Evolutionary conservation across 2,113 vertebrate species (phyloP), one percentile per base, ranked within the genome.

Genomic region (Tautogolabrus adspersus): DNA sequence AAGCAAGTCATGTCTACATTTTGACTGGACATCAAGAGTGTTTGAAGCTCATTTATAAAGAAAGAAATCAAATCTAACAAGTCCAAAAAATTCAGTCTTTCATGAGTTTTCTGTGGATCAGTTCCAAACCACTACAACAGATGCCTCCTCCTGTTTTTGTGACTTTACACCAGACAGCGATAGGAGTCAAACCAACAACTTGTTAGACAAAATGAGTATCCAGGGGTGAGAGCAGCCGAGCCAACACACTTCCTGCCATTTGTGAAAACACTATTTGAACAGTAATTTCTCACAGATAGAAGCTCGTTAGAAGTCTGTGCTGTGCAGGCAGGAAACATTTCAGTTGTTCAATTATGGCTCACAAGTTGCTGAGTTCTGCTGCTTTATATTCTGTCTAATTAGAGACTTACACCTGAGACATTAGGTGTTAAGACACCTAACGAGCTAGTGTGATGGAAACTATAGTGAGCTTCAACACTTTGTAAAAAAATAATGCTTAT

Each of bases 221-320:
- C 66, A 23, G 60, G 60, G 40, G 30, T 30, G 37, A 42, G 46
- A 65, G 26, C 37, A 42, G 55, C 47, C 58, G 57, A 68, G 57
- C 26, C 3, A 12, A 10, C 21, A 9, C 19, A 21, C 55, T 61
- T 75, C 60, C 55, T 26, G 40, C 19, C 47, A 26, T 71, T 69
- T 61, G 52, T 46, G 52, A 51, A 44, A 78, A 58, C 13, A n/a
- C 49, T 37, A 46, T 67, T 63, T 58, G 49, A 67, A 66, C 66
- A 66, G 66, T 75, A 3, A 66, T 51, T 72, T 67, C 40, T 55
- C 40, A 64, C n/a, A 58, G 37, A 57, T 18, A 38, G 22, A 15
- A 21, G 23, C 46, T 62, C 52, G 67, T 79, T 75, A 69, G 19
- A 55, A 66, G 61, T 60, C 60, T 42, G 13, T n/a, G 37, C 49